Evolutionary conservation across 2,113 vertebrate species (phyloP).

Genomic region (Apus apus): DNA sequence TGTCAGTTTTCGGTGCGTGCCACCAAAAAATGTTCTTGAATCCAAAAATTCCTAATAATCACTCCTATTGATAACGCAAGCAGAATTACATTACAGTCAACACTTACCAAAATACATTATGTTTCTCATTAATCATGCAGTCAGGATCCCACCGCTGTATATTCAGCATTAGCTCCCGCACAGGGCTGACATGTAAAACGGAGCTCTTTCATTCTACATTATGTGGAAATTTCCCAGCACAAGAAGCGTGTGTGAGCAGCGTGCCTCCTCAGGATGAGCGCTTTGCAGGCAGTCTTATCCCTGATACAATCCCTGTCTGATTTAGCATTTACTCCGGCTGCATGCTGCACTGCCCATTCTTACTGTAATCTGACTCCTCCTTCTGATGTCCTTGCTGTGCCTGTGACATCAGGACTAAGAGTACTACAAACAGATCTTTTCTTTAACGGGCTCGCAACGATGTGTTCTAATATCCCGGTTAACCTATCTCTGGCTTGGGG

Average conservation of each 20-base stretch:
- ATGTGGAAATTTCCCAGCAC: constrained; percentile 74
- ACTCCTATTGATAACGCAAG: constrained; percentile 38
- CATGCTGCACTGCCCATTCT: constrained; percentile 81
- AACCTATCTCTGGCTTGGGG: not conserved
- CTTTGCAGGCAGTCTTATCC: constrained; percentile 69
- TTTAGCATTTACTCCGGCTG: constrained; percentile 76
- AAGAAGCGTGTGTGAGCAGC: constrained; percentile 54
- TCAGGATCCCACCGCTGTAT: constrained; percentile 81
- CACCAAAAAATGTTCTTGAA: constrained; percentile 5
- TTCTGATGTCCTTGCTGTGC: constrained; percentile 83
- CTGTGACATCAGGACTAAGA: constrained; percentile 82
- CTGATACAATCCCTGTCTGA: constrained; percentile 72
- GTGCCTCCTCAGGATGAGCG: constrained; percentile 71
- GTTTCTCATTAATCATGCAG: constrained; percentile 89
- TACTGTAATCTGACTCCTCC: constrained; percentile 88
- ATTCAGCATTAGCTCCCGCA: constrained; percentile 79
- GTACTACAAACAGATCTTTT: constrained; percentile 77
- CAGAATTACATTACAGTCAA: constrained; percentile 47
- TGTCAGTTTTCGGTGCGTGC: constrained; percentile 46
- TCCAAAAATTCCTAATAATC: constrained; percentile 35
- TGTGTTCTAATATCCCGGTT: constrained; percentile 9
- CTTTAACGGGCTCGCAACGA: not conserved
- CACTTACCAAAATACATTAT: constrained; percentile 99
- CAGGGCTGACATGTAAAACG: constrained; percentile 69
- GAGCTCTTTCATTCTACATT: constrained; percentile 81